Evolutionary conservation across 2,113 vertebrate species (phyloP).

Genomic region (Tichodroma muraria): DNA sequence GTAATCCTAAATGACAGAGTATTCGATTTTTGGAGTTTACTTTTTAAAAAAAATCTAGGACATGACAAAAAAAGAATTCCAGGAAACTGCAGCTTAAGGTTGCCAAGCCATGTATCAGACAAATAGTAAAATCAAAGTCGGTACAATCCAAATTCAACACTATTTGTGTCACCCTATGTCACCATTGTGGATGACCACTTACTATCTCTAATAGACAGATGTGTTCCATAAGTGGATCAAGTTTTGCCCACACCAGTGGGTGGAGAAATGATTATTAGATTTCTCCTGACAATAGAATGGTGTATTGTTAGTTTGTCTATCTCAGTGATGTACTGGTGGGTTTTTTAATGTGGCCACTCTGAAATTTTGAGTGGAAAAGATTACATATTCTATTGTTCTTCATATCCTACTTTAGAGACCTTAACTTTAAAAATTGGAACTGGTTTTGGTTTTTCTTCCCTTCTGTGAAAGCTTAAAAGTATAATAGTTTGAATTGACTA

Average conservation of each 20-base stretch:
- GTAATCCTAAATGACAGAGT: not conserved
- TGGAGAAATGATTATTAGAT: not conserved
- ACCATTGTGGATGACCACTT: not conserved
- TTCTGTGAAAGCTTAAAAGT: not conserved
- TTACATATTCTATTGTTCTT: not conserved
- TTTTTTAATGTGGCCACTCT: not conserved
- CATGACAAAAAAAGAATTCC: not conserved
- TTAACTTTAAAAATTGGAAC: not conserved
- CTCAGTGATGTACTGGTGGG: not conserved
- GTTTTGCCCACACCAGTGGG: not conserved
- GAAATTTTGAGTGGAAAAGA: not conserved
- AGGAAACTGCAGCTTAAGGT: not conserved
- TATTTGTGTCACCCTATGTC: not conserved
- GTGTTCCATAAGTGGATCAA: not conserved
- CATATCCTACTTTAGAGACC: not conserved
- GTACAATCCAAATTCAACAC: not conserved
- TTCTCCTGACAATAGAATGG: not conserved
- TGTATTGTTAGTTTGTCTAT: not conserved
- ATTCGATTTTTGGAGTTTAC: rapidly evolving
- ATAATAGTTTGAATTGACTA: not conserved
- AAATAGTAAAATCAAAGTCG: not conserved
- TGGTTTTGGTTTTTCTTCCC: not conserved
- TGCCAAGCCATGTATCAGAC: not conserved
- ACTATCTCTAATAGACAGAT: not conserved
- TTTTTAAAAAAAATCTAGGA: not conserved